Percentiles rank a stretch among this genome's conserved stretches.
phyloP scores from a whole-genome alignment of 2,888 invertebrate genomes.

The Pyralis farinalis region DNA sequence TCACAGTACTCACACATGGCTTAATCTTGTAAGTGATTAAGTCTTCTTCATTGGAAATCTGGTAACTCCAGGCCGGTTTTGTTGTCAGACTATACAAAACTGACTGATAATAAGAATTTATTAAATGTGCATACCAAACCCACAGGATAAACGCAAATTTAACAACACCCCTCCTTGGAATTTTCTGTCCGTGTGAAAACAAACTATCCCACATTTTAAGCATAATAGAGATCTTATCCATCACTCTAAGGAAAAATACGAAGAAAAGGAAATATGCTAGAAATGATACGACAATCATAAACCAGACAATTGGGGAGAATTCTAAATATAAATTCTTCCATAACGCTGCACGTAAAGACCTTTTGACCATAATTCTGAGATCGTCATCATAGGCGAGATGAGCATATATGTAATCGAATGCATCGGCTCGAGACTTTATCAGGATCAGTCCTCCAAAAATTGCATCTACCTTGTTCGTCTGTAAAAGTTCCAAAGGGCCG shows the following conservation, averaged over 20 bases:
- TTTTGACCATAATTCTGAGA: constrained; percentile 37
- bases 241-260: constrained; percentile 18
- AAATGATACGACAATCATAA: constrained; percentile 27
- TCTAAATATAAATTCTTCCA: constrained; percentile 41
- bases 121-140: constrained; percentile 41
- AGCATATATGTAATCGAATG: constrained; percentile 34
- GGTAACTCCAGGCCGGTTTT: constrained; percentile 34
- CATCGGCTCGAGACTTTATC: constrained; percentile 21
- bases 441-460: constrained; percentile 33
- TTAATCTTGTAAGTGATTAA: constrained; percentile 28
- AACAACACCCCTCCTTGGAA: constrained; percentile 19
- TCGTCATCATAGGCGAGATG: constrained; percentile 40
- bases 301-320: constrained; percentile 37
- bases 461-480: constrained; percentile 25
- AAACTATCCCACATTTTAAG: constrained; percentile 35
- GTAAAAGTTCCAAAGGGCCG: constrained; percentile 29
- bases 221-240: constrained; percentile 28
- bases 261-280: constrained; percentile 29
- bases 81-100: constrained; percentile 39
- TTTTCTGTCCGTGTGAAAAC: constrained; percentile 27
- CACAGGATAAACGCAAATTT: constrained; percentile 33
- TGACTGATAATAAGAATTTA: constrained; percentile 40
- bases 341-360: constrained; percentile 23
- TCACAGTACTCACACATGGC: constrained; percentile 41
- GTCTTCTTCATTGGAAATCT: constrained; percentile 33